Conservation (phyloP, 2,113 vertebrate species). For the Piprites chloris region DNA sequence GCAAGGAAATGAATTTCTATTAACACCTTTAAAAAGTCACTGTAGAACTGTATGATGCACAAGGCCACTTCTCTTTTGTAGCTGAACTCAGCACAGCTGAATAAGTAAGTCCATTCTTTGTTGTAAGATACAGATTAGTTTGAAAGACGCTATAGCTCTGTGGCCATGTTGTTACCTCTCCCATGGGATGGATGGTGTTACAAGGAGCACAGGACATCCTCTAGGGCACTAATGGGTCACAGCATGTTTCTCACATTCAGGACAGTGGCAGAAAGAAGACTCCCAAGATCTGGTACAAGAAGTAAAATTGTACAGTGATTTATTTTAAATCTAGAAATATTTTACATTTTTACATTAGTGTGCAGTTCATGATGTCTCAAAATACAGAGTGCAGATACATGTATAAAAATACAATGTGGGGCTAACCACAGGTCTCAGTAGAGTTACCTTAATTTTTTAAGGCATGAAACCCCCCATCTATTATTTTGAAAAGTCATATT, state of each 20-base stretch:
- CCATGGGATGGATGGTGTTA: not conserved
- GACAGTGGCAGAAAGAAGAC: not conserved
- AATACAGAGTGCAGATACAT: conserved; percentile 71
- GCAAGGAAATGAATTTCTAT: not conserved
- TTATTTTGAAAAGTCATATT: conserved; percentile 40
- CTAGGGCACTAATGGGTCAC: not conserved
- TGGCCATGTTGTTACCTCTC: not conserved
- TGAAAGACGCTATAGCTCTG: not conserved
- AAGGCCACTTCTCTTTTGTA: not conserved
- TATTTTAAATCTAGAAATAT: conserved; percentile 75
- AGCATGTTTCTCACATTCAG: not conserved
- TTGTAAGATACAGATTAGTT: not conserved
- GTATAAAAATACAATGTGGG: conserved; percentile 52
- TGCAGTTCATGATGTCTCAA: conserved; percentile 73
- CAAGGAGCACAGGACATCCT: not conserved
- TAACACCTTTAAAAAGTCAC: not conserved
- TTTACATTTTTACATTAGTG: conserved; percentile 78
- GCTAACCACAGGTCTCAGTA: conserved; percentile 57
- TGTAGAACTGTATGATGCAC: not conserved
- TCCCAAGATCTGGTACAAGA: not conserved
- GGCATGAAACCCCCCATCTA: conserved; percentile 50
- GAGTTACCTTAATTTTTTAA: conserved; percentile 69
- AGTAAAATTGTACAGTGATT: conserved; percentile 61
- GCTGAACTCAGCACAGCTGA: not conserved
- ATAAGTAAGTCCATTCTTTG: not conserved